phyloP scores from a whole-genome alignment of 2,888 invertebrate genomes.

The Diplolepis rosae region DNA sequence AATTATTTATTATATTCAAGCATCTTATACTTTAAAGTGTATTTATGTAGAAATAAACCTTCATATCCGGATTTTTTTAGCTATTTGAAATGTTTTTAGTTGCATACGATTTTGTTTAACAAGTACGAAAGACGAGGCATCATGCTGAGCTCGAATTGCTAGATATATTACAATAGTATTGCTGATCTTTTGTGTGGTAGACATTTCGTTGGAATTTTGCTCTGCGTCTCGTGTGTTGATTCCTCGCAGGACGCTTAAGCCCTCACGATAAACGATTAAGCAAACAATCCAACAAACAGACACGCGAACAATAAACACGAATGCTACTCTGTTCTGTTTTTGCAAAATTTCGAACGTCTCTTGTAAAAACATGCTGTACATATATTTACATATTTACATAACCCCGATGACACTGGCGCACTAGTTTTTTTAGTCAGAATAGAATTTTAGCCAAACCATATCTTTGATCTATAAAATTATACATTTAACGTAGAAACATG shows the following conservation, averaged over 20 bases:
- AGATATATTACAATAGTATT: conserved; percentile 52
- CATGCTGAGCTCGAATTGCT: conserved; percentile 57
- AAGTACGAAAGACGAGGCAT: conserved; percentile 33
- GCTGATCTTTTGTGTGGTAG: conserved; percentile 64
- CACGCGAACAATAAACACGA: conserved; percentile 26
- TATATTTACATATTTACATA: conserved; percentile 4
- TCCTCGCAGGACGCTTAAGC: conserved; percentile 28
- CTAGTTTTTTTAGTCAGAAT: conserved; percentile 4
- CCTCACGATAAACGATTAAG: conserved; percentile 26
- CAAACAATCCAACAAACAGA: conserved; percentile 9
- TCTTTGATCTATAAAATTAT: background rate
- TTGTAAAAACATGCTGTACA: conserved; percentile 14
- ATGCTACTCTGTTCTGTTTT: conserved; percentile 25
- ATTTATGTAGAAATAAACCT: background rate
- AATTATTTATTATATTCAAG: background rate
- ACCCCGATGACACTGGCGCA: background rate
- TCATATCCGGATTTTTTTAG: too few relatives aligned
- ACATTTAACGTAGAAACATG: background rate
- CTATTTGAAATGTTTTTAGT: too few relatives aligned
- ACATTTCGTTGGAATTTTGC: conserved; percentile 55
- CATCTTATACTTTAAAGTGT: background rate
- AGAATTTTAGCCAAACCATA: background rate
- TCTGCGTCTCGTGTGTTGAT: conserved; percentile 30
- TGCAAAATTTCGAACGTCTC: conserved; percentile 19
- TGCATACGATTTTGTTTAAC: background rate